Base-by-base conservation (phyloP, 2,113 vertebrate genomes). In the Brachyistius frenatus region DNA sequence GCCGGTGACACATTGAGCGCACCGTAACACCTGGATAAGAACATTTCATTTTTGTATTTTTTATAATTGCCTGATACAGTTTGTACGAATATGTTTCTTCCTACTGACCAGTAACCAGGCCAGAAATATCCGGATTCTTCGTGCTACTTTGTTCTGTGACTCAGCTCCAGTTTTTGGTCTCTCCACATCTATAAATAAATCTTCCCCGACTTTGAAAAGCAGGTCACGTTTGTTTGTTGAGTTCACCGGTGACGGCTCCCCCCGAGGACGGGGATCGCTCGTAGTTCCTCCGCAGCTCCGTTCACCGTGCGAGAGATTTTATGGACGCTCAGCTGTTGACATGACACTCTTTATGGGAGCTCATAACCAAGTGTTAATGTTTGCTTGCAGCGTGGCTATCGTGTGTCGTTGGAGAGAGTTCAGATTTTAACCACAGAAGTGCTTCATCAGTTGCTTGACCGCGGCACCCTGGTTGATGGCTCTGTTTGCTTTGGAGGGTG, bases 281-380 rank as follows among this genome's bases (percentile, higher is more conserved):
- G 37, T 70, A 75, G 76, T 78, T 76, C 75, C 80, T 49, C 11
- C 63, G 52, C 54, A 65, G 66, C 66, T 67, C 53, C 16, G 56
- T 1, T 35, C 44, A 57, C 73, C 56, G 44, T n/a, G 50, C 58
- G 35, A 72, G 61, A 82, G 86, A 90, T 92, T 86, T 76, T 65
- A 61, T 39, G 35, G 84, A 76, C 50, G 63, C 89, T 93, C 93
- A 93, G 93, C 93, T 94, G 93, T 93, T 94, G 92, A 94, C 90
- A 89, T 90, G 88, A 55, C 55, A 84, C 69, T 87, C 73, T 93
- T 94, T 92, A 92, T 90, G 86, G 78, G 62, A 5, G 66, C 81
- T 89, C 80, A 80, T 92, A 91, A 92, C 81, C 81, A 85, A 90
- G 91, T 88, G 91, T 88, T 93, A 93, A 93, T 93, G 88, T 95